Base-by-base conservation (phyloP, 1,140 invertebrate species). In the Dinoponera quadriceps region DNA sequence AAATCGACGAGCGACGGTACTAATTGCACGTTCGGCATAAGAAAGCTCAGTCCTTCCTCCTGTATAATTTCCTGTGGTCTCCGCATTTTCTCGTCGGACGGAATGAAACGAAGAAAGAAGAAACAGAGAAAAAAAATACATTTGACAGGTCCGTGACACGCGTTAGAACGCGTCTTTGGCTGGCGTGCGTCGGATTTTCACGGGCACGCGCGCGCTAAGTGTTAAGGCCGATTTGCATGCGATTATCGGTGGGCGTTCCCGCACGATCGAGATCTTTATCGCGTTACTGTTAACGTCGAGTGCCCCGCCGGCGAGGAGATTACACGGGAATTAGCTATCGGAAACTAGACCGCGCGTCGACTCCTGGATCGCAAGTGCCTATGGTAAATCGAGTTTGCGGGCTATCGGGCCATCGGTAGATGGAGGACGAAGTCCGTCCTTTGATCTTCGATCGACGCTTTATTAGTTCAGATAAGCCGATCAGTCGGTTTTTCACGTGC, bases 231-330 rank as follows among this genome's bases (percentile, higher is more conserved):
- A 89, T 91, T 91, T 89, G 90, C 89, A 89, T 90, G 82, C 69
- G 87, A 90, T 91, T 90, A 91, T 88, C 29, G 85, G 72, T 89
- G 84, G 90, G 91, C 91, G 89, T 90, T 86, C 78, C 84, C 49
- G 73, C 71, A 66, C 51, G 85, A 90, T 89, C 83, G 77, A 82
- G 89, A 91, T 91, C 82, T 90, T 83, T 90, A 91, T 91, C 90
- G 66, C 27, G 62, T 74, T 77, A 85, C 55, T 9, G 80, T 71
- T 74, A 82, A 75, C 49, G 62, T 83, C 75, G 27, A 81, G 51
- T 16, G 9, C 49, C 51, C 22, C 69, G 1, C 38, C 13, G 33
- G 73, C 55, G 20, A 62, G 25, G 44, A 86, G 83, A 90, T 90
- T 87, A 83, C 82, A 82, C 63, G 83, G 78, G 73, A 63, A 82